A percentile compares a stretch with the other conserved stretches of the same genome.
These are phyloP conservation scores for Meandrina meandrites DNA, from an alignment of 92 coral and sea anemone species.

Conservation along the genomic window DNA sequence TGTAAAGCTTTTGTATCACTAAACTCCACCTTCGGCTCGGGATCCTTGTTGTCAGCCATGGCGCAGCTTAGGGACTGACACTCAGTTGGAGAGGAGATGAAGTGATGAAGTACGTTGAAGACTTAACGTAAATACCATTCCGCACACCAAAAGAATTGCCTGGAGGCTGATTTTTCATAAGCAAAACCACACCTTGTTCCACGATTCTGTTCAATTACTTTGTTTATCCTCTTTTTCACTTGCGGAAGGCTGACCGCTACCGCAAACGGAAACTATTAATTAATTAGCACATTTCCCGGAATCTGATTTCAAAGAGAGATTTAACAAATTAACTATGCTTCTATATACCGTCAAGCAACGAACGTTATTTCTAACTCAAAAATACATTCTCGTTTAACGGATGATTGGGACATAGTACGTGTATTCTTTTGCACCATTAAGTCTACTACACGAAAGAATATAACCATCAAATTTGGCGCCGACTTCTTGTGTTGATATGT, in stretches of 20 bases:
- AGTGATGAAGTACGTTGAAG: background rate
- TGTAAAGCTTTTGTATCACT: background rate
- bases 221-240: background rate
- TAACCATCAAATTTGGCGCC: background rate
- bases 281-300: background rate
- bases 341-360: too few species aligned
- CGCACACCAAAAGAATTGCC: background rate
- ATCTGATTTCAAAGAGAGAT: too few species aligned
- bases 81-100: background rate
- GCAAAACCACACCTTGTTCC: background rate
- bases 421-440: too few species aligned
- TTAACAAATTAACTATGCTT: background rate
- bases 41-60: slow-evolving; percentile 14
- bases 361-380: too few species aligned
- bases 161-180: background rate
- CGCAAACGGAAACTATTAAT: background rate
- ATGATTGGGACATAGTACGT: too few species aligned
- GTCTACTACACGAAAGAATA: too few species aligned
- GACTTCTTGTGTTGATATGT: background rate
- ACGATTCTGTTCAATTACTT: background rate
- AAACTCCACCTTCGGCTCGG: slow-evolving; percentile 2
- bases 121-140: slow-evolving; percentile 1
- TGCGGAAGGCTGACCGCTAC: background rate
- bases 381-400: too few species aligned
- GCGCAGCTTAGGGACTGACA: background rate